Conservation (phyloP, 2,888 invertebrate genomes). For the Drosophila birchii region DNA sequence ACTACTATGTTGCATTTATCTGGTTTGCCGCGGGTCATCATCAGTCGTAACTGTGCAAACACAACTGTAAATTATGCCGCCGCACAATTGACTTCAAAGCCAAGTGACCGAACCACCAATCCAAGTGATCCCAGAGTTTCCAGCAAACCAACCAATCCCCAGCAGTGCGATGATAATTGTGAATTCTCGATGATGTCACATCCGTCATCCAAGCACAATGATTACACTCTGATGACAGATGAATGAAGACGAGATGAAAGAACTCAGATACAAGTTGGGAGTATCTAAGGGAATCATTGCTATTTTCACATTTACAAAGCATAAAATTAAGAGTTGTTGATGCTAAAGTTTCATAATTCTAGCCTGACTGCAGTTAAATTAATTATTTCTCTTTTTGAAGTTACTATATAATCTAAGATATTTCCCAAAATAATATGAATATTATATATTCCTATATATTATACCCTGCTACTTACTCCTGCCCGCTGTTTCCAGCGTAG, state of each 20-base stretch:
- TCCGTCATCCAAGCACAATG: slow-evolving; percentile 27
- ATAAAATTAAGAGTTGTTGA: not conserved
- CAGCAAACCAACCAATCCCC: slow-evolving; percentile 5
- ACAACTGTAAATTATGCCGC: slow-evolving; percentile 37
- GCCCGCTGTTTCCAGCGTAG: slow-evolving; percentile 68
- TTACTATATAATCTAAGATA: not conserved
- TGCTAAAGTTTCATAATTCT: not conserved
- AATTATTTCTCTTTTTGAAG: not conserved
- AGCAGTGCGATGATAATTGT: slow-evolving; percentile 23
- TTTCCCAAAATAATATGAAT: too few relatives aligned
- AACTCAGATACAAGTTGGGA: not conserved
- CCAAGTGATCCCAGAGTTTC: not conserved
- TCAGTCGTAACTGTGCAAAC: slow-evolving; percentile 17
- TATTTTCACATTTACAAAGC: not conserved
- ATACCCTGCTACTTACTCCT: slow-evolving; percentile 74
- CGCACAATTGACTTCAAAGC: slow-evolving; percentile 42
- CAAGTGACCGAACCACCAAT: slow-evolving; percentile 22
- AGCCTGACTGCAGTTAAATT: not conserved
- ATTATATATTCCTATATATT: not conserved
- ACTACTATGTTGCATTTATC: slow-evolving; percentile 29
- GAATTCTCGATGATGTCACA: slow-evolving; percentile 46
- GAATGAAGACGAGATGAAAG: not conserved
- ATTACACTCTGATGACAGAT: slow-evolving; percentile 14
- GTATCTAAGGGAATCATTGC: not conserved
- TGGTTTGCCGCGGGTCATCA: slow-evolving; percentile 28